Evolutionary conservation across 2,888 invertebrate genomes (phyloP).

Genomic region (Ganaspis brasiliensis): DNA sequence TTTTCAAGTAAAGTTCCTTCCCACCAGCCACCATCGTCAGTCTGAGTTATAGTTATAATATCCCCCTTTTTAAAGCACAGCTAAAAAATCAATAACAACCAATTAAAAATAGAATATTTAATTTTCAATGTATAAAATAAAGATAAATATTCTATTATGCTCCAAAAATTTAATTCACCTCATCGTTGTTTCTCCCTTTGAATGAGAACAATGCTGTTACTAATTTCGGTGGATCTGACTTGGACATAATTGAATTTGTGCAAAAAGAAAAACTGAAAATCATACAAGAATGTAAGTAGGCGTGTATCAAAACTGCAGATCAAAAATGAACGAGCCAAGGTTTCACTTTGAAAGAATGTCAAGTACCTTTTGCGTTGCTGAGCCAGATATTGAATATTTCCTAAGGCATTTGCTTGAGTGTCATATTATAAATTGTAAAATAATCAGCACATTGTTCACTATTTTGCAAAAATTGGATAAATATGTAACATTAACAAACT

Average conservation of each 20-base stretch:
- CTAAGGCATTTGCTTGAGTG: conserved; percentile 1
- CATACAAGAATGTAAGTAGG: conserved; percentile 13
- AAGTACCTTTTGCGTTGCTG: conserved; percentile 1
- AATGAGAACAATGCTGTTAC: conserved; percentile 97
- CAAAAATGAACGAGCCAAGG: conserved; percentile 15
- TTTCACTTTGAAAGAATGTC: conserved; percentile 23
- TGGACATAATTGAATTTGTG: conserved; percentile 69
- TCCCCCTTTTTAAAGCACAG: conserved; percentile 97
- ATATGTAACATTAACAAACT: background rate
- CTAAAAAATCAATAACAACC: conserved; percentile 80
- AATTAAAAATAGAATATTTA: background rate
- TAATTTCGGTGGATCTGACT: conserved; percentile 79
- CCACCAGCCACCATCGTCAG: conserved; percentile 99
- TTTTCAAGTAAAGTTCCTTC: conserved; percentile 97
- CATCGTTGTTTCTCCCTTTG: conserved; percentile 98
- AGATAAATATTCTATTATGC: too few species aligned
- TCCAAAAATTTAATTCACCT: too few species aligned
- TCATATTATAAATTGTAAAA: conserved; percentile 8
- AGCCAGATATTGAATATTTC: conserved; percentile 21
- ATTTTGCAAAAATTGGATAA: background rate
- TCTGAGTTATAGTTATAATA: conserved; percentile 97
- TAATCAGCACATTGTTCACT: background rate
- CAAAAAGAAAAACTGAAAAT: conserved; percentile 28
- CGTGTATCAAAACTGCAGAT: background rate
- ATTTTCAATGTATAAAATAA: too few species aligned